Percentiles rank a stretch among this genome's conserved stretches.
These are phyloP conservation scores for Sinohyriopsis cumingii DNA, from an alignment of 2,888 invertebrate species.

Conservation along the genomic window DNA sequence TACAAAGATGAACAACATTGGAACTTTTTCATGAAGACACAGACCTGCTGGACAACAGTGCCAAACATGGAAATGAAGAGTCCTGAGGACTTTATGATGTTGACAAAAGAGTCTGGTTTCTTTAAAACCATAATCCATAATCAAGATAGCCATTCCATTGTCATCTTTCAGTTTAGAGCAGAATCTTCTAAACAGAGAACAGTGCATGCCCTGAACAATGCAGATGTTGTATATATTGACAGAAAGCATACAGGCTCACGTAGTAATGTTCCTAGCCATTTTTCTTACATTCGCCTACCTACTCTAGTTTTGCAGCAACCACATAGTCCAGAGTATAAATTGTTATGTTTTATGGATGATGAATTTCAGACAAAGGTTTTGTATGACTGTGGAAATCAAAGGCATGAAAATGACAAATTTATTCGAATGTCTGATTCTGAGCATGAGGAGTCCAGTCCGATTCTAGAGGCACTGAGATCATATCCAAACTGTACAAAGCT, in stretches of 20 bases:
- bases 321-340: not conserved
- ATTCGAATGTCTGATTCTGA: not conserved
- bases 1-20: too few species aligned
- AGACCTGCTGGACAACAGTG: too few species aligned
- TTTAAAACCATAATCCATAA: too few species aligned
- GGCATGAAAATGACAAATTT: not conserved
- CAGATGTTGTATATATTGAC: constrained; percentile 11
- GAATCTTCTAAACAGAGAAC: too few species aligned
- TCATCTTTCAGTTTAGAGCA: too few species aligned
- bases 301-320: constrained; percentile 4
- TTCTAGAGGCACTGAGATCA: constrained; percentile 3
- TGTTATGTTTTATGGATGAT: constrained; percentile 6
- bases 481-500: constrained; percentile 10
- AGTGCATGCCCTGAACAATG: not conserved
- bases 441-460: constrained; percentile 3
- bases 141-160: too few species aligned
- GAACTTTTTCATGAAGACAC: too few species aligned
- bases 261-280: not conserved
- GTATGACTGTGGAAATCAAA: constrained; percentile 2
- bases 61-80: too few species aligned
- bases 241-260: constrained; percentile 1
- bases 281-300: too few species aligned
- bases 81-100: too few species aligned
- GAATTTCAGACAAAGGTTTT: not conserved
- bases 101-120: too few species aligned